Percentiles rank a stretch among this genome's conserved stretches.
Evolutionary conservation across 2,888 invertebrate species (phyloP).

Genomic region (Diaphora mendica): DNA sequence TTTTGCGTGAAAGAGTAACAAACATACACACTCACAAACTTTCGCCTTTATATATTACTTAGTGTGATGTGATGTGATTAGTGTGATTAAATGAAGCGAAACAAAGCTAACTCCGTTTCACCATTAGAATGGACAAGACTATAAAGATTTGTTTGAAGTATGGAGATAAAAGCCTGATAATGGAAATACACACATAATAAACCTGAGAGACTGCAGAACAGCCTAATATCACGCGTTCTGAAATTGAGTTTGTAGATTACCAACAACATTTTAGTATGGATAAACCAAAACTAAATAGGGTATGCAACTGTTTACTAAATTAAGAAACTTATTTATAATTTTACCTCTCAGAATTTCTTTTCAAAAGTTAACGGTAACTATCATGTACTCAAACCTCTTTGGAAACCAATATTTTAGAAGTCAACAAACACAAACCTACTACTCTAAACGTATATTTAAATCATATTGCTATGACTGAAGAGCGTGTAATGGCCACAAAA

Average conservation of each 20-base stretch:
- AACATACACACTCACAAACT: too few species aligned
- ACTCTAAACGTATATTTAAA: neutral
- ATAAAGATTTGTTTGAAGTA: neutral
- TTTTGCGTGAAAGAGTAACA: too few species aligned
- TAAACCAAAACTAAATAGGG: too few species aligned
- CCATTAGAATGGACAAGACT: neutral
- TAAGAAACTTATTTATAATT: neutral
- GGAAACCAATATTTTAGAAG: neutral
- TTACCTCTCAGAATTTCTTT: neutral
- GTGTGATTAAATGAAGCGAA: too few species aligned
- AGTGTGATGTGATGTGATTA: too few species aligned
- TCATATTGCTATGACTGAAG: constrained; percentile 10
- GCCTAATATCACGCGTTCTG: too few species aligned
- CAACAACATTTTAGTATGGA: too few species aligned
- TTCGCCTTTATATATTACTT: too few species aligned
- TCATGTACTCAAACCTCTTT: neutral
- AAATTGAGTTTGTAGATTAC: too few species aligned
- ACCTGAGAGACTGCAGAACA: too few species aligned
- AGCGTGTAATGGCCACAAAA: constrained; percentile 14
- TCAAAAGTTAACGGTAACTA: neutral
- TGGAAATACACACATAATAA: too few species aligned
- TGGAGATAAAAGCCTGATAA: neutral
- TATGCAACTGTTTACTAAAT: neutral
- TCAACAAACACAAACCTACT: neutral
- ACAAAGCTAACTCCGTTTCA: neutral